Evolutionary conservation across 2,888 invertebrate genomes (phyloP).

Genomic region (Thumatha senex): DNA sequence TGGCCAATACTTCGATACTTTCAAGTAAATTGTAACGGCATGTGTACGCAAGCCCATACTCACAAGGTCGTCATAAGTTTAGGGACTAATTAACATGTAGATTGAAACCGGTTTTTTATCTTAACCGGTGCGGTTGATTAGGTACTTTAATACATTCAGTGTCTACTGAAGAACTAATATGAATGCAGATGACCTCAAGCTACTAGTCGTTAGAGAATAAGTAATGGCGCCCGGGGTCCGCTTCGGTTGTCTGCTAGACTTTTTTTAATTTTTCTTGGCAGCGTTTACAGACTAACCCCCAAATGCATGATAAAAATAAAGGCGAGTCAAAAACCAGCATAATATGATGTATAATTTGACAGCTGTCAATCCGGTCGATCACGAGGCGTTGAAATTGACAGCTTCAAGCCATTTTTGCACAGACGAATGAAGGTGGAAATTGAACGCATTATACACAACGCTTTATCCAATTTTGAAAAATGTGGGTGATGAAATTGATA

Average conservation of each 20-base stretch:
- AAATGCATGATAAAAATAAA: too few relatives aligned
- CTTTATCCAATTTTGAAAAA: not conserved
- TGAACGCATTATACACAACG: not conserved
- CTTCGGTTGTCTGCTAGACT: too few relatives aligned
- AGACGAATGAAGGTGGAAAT: not conserved
- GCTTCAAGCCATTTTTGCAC: not conserved
- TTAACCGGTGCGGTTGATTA: slow-evolving; percentile 11
- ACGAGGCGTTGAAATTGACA: not conserved
- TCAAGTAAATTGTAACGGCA: too few relatives aligned
- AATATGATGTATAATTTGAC: not conserved
- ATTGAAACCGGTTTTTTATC: slow-evolving; percentile 9
- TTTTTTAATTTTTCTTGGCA: too few relatives aligned
- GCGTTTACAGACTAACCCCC: too few relatives aligned
- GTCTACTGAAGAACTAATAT: slow-evolving; percentile 5
- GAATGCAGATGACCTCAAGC: slow-evolving; percentile 4
- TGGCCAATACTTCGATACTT: too few relatives aligned
- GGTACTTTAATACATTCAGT: slow-evolving; percentile 1
- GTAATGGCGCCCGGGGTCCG: too few relatives aligned
- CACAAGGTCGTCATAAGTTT: not conserved
- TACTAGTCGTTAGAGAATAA: not conserved
- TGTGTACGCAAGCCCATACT: not conserved
- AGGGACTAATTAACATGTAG: slow-evolving; percentile 11
- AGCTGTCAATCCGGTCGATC: slow-evolving; percentile 1
- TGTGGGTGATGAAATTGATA: not conserved
- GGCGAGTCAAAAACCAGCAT: too few relatives aligned